Percentiles rank a stretch among this genome's conserved stretches.
Conservation (phyloP, 1,140 invertebrate species). For the Trissolcus basalis region DNA sequence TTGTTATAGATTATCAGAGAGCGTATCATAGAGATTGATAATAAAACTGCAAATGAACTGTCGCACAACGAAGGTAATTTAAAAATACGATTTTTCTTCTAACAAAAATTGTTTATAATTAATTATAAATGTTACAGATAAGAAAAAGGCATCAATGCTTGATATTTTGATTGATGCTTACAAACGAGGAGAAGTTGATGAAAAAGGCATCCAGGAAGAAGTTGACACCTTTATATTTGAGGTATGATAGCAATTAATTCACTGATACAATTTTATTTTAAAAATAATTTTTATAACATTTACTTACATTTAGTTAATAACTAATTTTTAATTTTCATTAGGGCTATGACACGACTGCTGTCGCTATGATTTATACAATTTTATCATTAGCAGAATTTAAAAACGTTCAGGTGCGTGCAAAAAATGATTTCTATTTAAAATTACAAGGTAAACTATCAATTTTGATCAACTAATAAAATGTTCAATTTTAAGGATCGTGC, state of each 20-base stretch:
- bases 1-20: too few relatives aligned
- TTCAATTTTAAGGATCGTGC: conserved; percentile 9
- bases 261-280: conserved; percentile 8
- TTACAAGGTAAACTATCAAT: not conserved
- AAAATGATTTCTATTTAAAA: not conserved
- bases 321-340: not conserved
- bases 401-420: conserved; percentile 21
- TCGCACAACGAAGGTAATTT: too few relatives aligned
- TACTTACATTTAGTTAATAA: not conserved
- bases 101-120: too few relatives aligned
- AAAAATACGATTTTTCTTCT: not conserved
- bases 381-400: conserved; percentile 38
- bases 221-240: conserved; percentile 56
- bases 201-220: conserved; percentile 48
- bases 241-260: conserved; percentile 17
- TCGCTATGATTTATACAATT: conserved; percentile 25
- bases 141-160: conserved; percentile 43
- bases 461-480: too few relatives aligned
- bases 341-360: conserved; percentile 45
- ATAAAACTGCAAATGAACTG: too few relatives aligned
- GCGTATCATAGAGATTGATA: too few relatives aligned
- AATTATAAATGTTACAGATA: conserved; percentile 24
- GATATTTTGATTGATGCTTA: conserved; percentile 46
- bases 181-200: conserved; percentile 45
- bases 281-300: not conserved